These are phyloP conservation scores for Malthinus flaveolus DNA, from an alignment of 2,888 invertebrate genomes.

Conservation along the genomic window DNA sequence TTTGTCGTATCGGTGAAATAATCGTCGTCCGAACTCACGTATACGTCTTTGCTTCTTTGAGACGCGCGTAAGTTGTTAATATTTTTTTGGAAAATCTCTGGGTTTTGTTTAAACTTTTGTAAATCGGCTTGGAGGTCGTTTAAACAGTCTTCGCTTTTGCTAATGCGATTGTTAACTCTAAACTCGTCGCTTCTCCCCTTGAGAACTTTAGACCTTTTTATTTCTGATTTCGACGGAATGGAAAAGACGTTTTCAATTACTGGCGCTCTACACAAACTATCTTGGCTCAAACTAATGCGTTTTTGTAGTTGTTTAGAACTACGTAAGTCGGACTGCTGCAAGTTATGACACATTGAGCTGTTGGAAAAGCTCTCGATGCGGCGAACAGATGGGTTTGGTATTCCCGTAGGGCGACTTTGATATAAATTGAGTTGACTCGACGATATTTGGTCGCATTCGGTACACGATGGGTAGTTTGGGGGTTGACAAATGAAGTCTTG, in stretches of 20 bases:
- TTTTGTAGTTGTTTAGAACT: constrained; percentile 21
- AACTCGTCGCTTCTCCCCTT: constrained; percentile 41
- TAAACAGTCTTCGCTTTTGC: constrained; percentile 51
- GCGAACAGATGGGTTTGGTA: constrained; percentile 8
- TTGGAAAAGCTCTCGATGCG: constrained; percentile 15
- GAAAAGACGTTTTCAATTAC: constrained; percentile 24
- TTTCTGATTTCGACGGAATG: constrained; percentile 8
- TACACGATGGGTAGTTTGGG: constrained; percentile 21
- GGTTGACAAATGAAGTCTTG: constrained; percentile 26
- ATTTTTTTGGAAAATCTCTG: constrained; percentile 29
- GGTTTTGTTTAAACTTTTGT: constrained; percentile 26
- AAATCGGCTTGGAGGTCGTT: constrained; percentile 43
- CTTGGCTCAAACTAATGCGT: constrained; percentile 41
- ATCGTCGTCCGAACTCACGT: constrained; percentile 45
- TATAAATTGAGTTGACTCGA: constrained; percentile 9
- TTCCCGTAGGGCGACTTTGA: not conserved
- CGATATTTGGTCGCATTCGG: constrained; percentile 9
- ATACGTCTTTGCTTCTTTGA: constrained; percentile 14
- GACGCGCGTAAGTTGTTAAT: constrained; percentile 10
- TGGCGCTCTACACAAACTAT: constrained; percentile 36
- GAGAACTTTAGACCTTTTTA: constrained; percentile 26
- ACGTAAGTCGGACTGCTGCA: constrained; percentile 9
- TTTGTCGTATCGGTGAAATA: constrained; percentile 52
- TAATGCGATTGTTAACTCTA: constrained; percentile 40
- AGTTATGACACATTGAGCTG: constrained; percentile 14